Evolutionary conservation across 2,888 invertebrate species (phyloP), one percentile per base, ranked within the genome.

Genomic region (Thereva nobilitata): DNA sequence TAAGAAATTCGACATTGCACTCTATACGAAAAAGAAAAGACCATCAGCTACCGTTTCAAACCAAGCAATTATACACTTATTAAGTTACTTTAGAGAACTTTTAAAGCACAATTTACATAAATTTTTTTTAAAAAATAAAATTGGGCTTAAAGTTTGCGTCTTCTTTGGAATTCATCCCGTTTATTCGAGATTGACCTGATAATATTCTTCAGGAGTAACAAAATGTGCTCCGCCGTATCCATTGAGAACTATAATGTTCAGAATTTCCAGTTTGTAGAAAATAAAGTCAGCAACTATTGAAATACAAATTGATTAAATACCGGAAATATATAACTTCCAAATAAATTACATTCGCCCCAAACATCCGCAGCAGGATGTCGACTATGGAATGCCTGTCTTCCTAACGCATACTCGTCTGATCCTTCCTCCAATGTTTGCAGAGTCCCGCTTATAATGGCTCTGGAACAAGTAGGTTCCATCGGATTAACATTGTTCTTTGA

Each of bases 191-290:
- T 23, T 1, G 23, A 23, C 71, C 5, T 71, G 72, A 57, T 75
- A 77, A 67, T 77, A 77, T 23, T 75, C 75, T 10, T 73, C 70
- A 2, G 68, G 23, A 0, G 72, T 59, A 5, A 81, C 75, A 49
- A 71, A 71, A 56, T 80, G 77, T 2, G 91, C 89, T 2, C 93
- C 92, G 3, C 93, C 93, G 77, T 91, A 93, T 78, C 85, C 89
- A 76, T 93, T 92, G 73, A 93, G 80, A 72, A 93, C 87, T 8
- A 85, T 87, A 64, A 94, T 89, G 73, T 89, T 85, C 41, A 83
- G 82, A 56, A 93, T 89, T 71, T 89, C 84, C 75, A 94, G 73
- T 80, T 91, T 90, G 1, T 90, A 90, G 42, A 93, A 86, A 75
- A 88, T 91, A 83, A 92, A 94, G 34, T 85, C 77, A 78, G 93